Base-by-base conservation (phyloP, 2,888 invertebrate genomes). In the Pollenia amentaria region DNA sequence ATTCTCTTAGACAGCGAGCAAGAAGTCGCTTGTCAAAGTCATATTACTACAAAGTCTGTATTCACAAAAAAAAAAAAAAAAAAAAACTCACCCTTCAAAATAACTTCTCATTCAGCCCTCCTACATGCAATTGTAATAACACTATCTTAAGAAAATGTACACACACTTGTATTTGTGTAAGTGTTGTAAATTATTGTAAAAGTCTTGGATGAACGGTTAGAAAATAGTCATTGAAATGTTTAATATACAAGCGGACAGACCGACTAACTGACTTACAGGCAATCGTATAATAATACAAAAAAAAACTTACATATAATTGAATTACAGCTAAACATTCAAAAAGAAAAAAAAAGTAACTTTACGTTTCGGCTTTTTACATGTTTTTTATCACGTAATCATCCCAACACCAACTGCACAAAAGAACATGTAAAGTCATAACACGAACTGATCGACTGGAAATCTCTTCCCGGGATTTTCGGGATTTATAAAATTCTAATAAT, bases 361-460 rank as follows among this genome's bases (percentile, higher is more conserved):
- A 51, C 51, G 29, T 72, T 57, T 80, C 57, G 70, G 14, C 42
- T 18, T 81, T 62, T 75, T 55, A 79, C 86, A 79, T 86, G 86
- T 55, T 10, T 69, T 86, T 79, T 70, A 64, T 86, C 86, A 86
- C 86, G 86, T 83, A 86, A 83, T 51, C 86, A 65, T 77, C 16
- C 65, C 76, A 65, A 72, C 42, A 75, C 60, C 29, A 75, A 81
- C 18, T 29, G 21, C 18, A 65, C 21, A 46, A 55, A 72, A 57
- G 44, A 60, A 78, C 57, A 48, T 62, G 53, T 44, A 14, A 79
- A 57, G 51, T 40, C 60, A 75, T 62, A 81, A 57, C 8, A 60
- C 40, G 57, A n/a, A 57, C 46, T 44, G 42, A 53, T n/a, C 48
- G 46, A 29, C 4, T 3, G 29, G 29, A 29, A 29, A 29, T 29